Evolutionary conservation across 2,888 invertebrate genomes (phyloP).

Genomic region (Drosophila nr. fundita): DNA sequence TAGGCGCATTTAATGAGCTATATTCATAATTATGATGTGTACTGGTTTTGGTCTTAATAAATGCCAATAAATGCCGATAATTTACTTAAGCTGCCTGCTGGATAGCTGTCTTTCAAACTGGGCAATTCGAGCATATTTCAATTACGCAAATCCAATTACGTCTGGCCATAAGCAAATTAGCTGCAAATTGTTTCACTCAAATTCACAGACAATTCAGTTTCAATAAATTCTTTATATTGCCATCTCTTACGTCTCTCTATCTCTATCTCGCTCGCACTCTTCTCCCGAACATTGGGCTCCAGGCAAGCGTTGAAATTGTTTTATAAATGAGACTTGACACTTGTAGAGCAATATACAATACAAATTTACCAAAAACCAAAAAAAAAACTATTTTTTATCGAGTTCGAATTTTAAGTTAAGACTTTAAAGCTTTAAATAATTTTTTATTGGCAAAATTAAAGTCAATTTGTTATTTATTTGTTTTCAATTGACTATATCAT

Average conservation of each 20-base stretch:
- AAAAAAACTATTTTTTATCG: neutral
- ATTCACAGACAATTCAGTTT: constrained; percentile 31
- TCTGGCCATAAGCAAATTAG: constrained; percentile 49
- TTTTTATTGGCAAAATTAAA: too few species aligned
- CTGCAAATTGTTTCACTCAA: constrained; percentile 43
- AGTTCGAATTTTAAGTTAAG: neutral
- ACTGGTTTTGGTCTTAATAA: neutral
- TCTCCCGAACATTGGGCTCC: neutral
- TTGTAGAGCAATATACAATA: neutral
- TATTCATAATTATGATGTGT: constrained; percentile 2
- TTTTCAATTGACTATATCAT: neutral
- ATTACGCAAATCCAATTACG: constrained; percentile 40
- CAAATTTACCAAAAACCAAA: neutral
- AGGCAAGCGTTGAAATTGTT: neutral
- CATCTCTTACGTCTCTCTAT: neutral
- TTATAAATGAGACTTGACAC: neutral
- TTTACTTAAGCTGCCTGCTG: constrained; percentile 15
- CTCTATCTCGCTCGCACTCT: neutral
- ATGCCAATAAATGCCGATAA: constrained; percentile 12
- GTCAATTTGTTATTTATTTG: neutral
- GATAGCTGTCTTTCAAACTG: neutral
- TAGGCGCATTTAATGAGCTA: constrained; percentile 38
- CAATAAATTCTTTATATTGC: constrained; percentile 26
- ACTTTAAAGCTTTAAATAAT: neutral
- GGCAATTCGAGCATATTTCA: constrained; percentile 14